phyloP scores from a whole-genome alignment of 2,113 vertebrate genomes.

The Typhlomys cinereus region DNA sequence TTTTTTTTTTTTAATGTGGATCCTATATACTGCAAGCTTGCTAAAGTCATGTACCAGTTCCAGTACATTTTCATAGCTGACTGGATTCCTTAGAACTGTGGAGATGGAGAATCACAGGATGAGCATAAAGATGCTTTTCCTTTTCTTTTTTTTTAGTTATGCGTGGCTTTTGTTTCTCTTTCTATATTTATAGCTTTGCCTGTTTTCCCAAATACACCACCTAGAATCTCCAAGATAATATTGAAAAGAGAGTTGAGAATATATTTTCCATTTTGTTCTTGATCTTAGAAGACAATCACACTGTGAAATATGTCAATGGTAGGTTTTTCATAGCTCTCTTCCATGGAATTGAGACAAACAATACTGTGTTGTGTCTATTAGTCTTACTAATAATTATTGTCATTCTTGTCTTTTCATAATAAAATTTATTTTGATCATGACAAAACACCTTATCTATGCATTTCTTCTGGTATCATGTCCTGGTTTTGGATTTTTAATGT shows the following conservation, averaged over 20 bases:
- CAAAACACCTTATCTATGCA: background rate
- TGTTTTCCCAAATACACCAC: background rate
- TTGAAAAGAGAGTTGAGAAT: background rate
- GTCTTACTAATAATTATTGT: constrained; percentile 2
- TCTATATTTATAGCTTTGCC: background rate
- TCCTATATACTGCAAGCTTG: background rate
- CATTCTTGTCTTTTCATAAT: background rate
- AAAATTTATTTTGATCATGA: background rate
- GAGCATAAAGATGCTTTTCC: background rate
- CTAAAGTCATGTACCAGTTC: background rate
- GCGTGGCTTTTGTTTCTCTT: background rate
- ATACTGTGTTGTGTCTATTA: background rate
- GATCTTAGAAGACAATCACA: background rate
- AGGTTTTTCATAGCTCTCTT: background rate
- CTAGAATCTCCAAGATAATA: background rate
- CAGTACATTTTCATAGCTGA: background rate
- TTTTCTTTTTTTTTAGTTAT: background rate
- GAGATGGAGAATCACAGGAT: background rate
- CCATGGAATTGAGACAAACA: background rate
- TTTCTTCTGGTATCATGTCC: background rate
- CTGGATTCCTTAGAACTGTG: background rate
- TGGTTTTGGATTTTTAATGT: background rate
- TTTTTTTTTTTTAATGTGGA: background rate
- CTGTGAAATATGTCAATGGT: background rate
- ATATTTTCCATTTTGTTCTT: background rate